These are phyloP conservation scores for Alethe diademata DNA, from an alignment of 2,113 vertebrate species.

Conservation along the genomic window DNA sequence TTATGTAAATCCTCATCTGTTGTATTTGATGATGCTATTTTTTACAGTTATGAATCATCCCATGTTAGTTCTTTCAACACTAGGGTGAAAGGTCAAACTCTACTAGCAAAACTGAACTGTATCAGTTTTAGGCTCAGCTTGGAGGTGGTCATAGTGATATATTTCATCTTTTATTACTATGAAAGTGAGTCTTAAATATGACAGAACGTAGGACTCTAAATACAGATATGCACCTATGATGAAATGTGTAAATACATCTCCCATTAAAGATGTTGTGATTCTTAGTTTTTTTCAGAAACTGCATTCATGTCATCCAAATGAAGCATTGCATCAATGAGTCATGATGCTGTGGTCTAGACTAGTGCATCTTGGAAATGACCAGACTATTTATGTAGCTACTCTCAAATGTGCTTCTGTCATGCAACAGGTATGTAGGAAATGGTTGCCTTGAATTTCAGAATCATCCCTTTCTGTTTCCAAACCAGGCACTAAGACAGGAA, in stretches of 20 bases:
- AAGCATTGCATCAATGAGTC: not conserved
- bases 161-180: not conserved
- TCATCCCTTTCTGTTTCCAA: not conserved
- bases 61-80: not conserved
- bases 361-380: not conserved
- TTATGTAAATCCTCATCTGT: not conserved
- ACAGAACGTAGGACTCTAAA: not conserved
- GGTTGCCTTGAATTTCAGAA: not conserved
- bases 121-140: not conserved
- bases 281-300: slow-evolving; percentile 25
- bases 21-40: not conserved
- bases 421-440: not conserved
- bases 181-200: slow-evolving; percentile 18
- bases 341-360: not conserved
- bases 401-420: not conserved
- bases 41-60: slow-evolving; percentile 6
- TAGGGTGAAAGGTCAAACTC: not conserved
- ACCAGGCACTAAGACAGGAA: not conserved
- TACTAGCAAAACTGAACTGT: not conserved
- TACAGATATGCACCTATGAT: not conserved
- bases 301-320: not conserved
- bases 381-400: not conserved
- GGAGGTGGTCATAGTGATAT: not conserved
- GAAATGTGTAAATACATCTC: slow-evolving; percentile 9
- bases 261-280: not conserved